Evolutionary conservation across 1,140 invertebrate genomes (phyloP).

Genomic region (Lordiphosa mommai): DNA sequence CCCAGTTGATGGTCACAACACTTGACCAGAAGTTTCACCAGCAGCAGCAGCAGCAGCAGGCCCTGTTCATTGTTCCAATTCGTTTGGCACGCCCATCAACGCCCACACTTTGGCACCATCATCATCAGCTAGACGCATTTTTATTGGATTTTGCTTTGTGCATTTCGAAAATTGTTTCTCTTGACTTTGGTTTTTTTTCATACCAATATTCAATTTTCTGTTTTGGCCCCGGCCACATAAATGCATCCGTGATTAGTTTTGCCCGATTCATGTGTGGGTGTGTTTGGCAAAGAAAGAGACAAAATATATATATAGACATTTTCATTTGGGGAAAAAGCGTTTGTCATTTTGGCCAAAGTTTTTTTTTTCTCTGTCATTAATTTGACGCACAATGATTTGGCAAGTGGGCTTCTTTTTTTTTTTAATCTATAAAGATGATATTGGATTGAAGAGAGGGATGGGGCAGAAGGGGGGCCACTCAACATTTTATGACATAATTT

Average conservation of each 20-base stretch:
- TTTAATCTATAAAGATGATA: not conserved
- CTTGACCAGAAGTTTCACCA: slow-evolving; percentile 6
- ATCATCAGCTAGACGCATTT: slow-evolving; percentile 2
- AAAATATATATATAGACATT: too few relatives aligned
- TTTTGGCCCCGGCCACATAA: slow-evolving; percentile 6
- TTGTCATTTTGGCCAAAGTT: slow-evolving; percentile 29
- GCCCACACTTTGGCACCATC: not conserved
- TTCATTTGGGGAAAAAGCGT: slow-evolving; percentile 11
- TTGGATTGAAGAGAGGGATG: too few relatives aligned
- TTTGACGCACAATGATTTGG: slow-evolving; percentile 58
- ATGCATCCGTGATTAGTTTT: slow-evolving; percentile 34
- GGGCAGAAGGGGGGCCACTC: too few relatives aligned
- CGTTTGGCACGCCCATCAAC: slow-evolving; percentile 15
- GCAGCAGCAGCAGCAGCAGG: slow-evolving; percentile 11
- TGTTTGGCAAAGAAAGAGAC: too few relatives aligned
- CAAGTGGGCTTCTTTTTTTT: slow-evolving; percentile 39
- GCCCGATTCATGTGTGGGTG: too few relatives aligned
- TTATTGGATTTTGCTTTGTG: slow-evolving; percentile 30
- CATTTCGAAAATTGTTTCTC: not conserved
- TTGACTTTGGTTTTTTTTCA: slow-evolving; percentile 9
- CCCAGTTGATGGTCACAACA: not conserved
- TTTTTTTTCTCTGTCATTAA: slow-evolving; percentile 52
- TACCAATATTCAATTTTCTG: not conserved
- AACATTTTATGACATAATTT: too few relatives aligned
- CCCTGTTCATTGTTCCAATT: slow-evolving; percentile 43